These are phyloP conservation scores for Parazoanthus atlanticus DNA, from an alignment of 92 coral and sea anemone species.

Conservation along the genomic window DNA sequence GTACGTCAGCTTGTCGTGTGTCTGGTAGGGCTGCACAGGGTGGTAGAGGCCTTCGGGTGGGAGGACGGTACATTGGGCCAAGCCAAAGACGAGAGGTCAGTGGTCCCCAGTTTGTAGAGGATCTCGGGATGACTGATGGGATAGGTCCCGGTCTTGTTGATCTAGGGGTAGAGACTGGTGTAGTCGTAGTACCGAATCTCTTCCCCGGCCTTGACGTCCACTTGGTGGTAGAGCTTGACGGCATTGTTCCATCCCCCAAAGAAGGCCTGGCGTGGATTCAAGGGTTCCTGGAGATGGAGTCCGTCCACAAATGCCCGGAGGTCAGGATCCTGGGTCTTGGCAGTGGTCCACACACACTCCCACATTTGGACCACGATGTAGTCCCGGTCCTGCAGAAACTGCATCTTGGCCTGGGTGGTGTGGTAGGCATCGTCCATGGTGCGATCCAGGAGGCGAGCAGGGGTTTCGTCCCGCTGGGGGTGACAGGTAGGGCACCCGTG, in stretches of 20 bases:
- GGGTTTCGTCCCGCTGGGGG: neutral
- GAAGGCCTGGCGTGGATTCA: neutral
- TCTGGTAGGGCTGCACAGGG: too few relatives aligned
- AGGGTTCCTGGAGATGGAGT: neutral
- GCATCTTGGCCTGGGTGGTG: too few relatives aligned
- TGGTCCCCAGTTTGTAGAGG: too few relatives aligned
- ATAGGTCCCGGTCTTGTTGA: neutral
- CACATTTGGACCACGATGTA: conserved; percentile 11
- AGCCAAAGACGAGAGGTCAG: too few relatives aligned
- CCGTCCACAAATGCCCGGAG: neutral
- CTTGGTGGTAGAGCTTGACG: neutral
- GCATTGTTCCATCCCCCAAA: neutral
- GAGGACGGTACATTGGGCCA: too few relatives aligned
- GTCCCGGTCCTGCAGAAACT: neutral
- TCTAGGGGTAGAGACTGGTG: neutral
- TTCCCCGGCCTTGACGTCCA: neutral
- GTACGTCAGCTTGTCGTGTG: too few relatives aligned
- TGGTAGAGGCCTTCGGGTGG: too few relatives aligned
- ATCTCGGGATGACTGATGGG: neutral
- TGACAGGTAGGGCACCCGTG: conserved; percentile 4
- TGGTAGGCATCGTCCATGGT: neutral
- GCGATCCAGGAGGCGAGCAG: neutral
- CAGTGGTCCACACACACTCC: conserved; percentile 19
- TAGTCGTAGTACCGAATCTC: neutral
- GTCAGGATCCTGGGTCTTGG: neutral